A percentile compares a stretch with the other conserved stretches of the same genome.
phyloP scores from a whole-genome alignment of 2,113 vertebrate species.

The Vombatus ursinus region DNA sequence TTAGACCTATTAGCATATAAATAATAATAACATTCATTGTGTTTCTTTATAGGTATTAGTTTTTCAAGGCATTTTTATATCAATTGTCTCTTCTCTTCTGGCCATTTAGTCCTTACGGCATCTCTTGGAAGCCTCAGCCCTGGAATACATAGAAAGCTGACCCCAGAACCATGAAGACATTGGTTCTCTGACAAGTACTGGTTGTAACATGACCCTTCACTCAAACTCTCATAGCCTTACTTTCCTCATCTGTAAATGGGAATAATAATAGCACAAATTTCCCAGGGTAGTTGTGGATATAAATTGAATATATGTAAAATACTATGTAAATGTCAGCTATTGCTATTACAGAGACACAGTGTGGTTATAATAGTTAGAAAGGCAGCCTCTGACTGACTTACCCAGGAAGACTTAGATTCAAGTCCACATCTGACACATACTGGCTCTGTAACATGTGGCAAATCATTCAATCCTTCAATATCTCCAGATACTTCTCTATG shows the following conservation, averaged over 20 bases:
- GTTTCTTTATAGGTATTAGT: background rate
- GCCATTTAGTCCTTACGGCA: background rate
- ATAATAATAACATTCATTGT: background rate
- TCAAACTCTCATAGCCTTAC: background rate
- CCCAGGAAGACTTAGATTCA: background rate
- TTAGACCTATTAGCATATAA: background rate
- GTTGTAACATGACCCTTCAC: background rate
- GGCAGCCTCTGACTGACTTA: background rate
- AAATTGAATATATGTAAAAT: background rate
- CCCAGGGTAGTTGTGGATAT: background rate
- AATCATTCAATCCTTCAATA: background rate
- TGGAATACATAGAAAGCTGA: background rate
- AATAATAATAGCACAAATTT: background rate
- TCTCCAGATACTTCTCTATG: background rate
- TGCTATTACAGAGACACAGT: background rate
- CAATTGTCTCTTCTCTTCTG: background rate
- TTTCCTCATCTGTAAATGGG: background rate
- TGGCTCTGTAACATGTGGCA: background rate
- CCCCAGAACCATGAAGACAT: background rate
- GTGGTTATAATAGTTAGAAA: background rate
- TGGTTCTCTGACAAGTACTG: background rate
- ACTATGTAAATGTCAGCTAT: background rate
- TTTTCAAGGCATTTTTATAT: background rate
- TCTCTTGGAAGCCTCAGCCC: background rate
- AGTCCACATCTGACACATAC: background rate